Conservation (phyloP, 2,888 invertebrate species). For the Petrolisthes manimaculis region DNA sequence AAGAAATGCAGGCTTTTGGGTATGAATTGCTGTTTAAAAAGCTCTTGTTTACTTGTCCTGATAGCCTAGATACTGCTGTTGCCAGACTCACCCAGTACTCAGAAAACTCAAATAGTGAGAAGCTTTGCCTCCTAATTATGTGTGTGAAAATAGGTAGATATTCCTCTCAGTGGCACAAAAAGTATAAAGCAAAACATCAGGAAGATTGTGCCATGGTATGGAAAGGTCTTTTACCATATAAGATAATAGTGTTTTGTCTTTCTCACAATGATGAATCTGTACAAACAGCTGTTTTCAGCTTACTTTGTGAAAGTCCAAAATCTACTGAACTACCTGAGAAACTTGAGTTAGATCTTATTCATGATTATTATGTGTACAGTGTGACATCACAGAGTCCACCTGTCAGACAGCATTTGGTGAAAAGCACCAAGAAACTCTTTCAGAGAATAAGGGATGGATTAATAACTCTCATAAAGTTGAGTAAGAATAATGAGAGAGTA, state of each 20-base stretch:
- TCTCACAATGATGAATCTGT: conserved; percentile 59
- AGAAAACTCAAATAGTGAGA: conserved; percentile 37
- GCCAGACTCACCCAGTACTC: conserved; percentile 27
- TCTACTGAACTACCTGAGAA: conserved; percentile 60
- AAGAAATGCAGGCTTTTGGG: conserved; percentile 64
- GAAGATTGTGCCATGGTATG: conserved; percentile 35
- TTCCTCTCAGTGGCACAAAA: conserved; percentile 31
- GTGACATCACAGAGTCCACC: conserved; percentile 58
- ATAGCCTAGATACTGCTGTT: conserved; percentile 43
- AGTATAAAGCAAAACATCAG: neutral
- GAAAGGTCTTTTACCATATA: conserved; percentile 52
- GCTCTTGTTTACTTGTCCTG: conserved; percentile 40
- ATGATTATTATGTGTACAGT: conserved; percentile 49
- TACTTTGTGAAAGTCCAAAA: conserved; percentile 62
- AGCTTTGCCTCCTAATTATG: conserved; percentile 57
- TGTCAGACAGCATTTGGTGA: conserved; percentile 56
- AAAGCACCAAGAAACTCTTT: conserved; percentile 58
- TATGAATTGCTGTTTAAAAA: conserved; percentile 61
- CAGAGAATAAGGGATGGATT: conserved; percentile 50
- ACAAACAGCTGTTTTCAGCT: conserved; percentile 52
- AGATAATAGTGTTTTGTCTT: conserved; percentile 41
- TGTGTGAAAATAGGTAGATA: conserved; percentile 61
- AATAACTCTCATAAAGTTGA: conserved; percentile 25
- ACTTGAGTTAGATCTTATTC: conserved; percentile 53
- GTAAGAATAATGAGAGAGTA: neutral